These are phyloP conservation scores for Atherinosoma microstoma DNA, from an alignment of 2,797 vertebrate genomes.

Conservation along the genomic window DNA sequence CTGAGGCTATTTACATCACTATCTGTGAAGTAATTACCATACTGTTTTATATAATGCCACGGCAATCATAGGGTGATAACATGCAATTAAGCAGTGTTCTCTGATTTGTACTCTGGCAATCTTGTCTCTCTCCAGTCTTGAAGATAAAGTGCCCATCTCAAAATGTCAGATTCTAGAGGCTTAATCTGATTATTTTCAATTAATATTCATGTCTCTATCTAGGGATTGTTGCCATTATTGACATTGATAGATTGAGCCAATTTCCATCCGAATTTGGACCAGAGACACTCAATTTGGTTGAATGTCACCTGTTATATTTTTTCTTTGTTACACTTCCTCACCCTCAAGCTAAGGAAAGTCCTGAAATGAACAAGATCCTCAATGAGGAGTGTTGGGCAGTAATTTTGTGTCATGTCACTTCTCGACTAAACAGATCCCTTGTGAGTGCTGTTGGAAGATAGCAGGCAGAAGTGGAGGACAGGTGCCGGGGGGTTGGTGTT, in stretches of 20 bases:
- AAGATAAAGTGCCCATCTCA: conserved; percentile 98
- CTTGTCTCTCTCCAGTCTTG: conserved; percentile 84
- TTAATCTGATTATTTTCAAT: conserved; percentile 99
- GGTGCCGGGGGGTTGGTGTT: conserved; percentile 86
- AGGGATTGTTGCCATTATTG: conserved; percentile 90
- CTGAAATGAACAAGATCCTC: conserved; percentile 85
- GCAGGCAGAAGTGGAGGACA: conserved; percentile 91
- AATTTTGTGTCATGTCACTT: conserved; percentile 92
- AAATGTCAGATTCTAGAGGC: conserved; percentile 96
- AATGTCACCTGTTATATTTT: conserved; percentile 87
- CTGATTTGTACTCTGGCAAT: conserved; percentile 86
- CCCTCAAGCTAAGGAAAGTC: conserved; percentile 85
- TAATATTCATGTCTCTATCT: conserved; percentile 96
- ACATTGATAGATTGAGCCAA: conserved; percentile 98
- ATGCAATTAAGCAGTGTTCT: conserved; percentile 98
- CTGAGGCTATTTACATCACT: conserved; percentile 96
- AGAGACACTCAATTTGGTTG: conserved; percentile 90
- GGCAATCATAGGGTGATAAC: conserved; percentile 99
- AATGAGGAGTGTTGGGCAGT: conserved; percentile 89
- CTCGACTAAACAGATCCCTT: conserved; percentile 86
- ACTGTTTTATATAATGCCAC: conserved; percentile 99
- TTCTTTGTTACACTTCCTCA: conserved; percentile 47
- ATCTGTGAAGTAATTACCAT: conserved; percentile 99
- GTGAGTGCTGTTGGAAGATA: conserved; percentile 88
- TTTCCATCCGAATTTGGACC: conserved; percentile 90